These are phyloP conservation scores for Holacanthella duospinosa DNA, from an alignment of 2,888 invertebrate species.

Conservation along the genomic window DNA sequence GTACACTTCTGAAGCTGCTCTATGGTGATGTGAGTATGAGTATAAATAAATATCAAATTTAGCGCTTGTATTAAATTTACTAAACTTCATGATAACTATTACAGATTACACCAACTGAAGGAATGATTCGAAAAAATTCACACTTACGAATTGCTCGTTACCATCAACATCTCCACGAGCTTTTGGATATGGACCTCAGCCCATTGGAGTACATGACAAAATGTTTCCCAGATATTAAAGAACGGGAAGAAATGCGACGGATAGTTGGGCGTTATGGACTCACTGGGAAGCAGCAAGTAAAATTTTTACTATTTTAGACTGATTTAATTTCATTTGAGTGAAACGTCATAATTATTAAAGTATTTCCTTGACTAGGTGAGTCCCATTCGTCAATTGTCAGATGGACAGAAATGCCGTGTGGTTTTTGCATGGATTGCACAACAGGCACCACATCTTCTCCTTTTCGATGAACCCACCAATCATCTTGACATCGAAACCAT, in stretches of 20 bases:
- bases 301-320: conserved; percentile 6
- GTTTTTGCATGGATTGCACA: conserved; percentile 98
- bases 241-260: conserved; percentile 97
- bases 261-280: conserved; percentile 97
- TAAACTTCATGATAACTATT: neutral
- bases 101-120: conserved; percentile 79
- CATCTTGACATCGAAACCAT: conserved; percentile 97
- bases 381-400: conserved; percentile 86
- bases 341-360: neutral
- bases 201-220: conserved; percentile 98
- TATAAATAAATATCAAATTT: neutral
- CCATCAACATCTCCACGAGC: conserved; percentile 96
- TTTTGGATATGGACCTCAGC: conserved; percentile 84
- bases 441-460: conserved; percentile 87
- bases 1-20: conserved; percentile 87
- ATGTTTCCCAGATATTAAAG: conserved; percentile 90
- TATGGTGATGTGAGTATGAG: conserved; percentile 71
- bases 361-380: conserved; percentile 60
- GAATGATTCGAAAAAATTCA: conserved; percentile 96
- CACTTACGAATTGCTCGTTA: conserved; percentile 95
- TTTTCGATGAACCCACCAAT: conserved; percentile 42
- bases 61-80: neutral
- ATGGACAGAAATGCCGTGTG: conserved; percentile 95
- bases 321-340: neutral
- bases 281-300: conserved; percentile 87